These are phyloP conservation scores for Apistogramma diplotaenia DNA, from an alignment of 2,113 vertebrate genomes.

Conservation along the genomic window DNA sequence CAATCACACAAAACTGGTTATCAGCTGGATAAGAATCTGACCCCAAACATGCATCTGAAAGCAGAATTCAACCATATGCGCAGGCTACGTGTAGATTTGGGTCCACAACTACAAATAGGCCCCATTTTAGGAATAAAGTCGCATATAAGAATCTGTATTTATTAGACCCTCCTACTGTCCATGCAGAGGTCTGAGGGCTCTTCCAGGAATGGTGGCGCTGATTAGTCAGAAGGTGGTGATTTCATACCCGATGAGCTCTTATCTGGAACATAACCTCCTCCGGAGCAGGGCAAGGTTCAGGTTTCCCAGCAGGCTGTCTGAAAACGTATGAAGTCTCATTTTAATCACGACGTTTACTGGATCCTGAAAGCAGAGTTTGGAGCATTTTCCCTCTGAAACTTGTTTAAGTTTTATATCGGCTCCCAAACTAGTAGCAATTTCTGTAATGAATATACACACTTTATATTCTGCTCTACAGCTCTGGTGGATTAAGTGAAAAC, in stretches of 20 bases:
- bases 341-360: background rate
- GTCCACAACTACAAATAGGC: background rate
- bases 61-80: background rate
- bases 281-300: background rate
- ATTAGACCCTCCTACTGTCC: background rate
- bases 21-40: background rate
- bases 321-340: background rate
- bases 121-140: background rate
- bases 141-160: no score
- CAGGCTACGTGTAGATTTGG: background rate
- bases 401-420: background rate
- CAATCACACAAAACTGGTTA: background rate
- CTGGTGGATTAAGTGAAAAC: background rate
- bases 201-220: background rate
- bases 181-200: background rate
- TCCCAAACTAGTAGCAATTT: background rate
- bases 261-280: background rate
- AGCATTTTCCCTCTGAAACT: background rate
- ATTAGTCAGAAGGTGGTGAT: background rate
- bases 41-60: background rate
- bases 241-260: background rate
- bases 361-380: no score
- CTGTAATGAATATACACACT: background rate
- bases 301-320: background rate
- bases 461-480: background rate